Conservation (phyloP, 2,888 invertebrate species). For the Atethmia centrago region DNA sequence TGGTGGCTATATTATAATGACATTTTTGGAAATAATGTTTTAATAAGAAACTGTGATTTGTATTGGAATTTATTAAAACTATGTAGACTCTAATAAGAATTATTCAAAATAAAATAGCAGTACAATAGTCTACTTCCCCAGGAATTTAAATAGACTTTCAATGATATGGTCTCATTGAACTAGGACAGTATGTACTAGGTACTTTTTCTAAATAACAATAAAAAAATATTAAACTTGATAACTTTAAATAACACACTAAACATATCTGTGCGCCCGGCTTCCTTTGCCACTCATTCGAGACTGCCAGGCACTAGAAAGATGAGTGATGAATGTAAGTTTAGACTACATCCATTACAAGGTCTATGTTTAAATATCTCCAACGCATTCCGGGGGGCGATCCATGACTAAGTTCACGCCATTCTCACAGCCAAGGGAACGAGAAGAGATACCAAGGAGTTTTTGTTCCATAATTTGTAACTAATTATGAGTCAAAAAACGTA, state of each 20-base stretch:
- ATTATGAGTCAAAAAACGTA: constrained; percentile 79
- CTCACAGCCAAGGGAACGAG: constrained; percentile 49
- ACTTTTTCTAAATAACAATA: background rate
- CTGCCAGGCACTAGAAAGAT: constrained; percentile 20
- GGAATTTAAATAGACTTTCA: background rate
- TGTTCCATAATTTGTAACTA: constrained; percentile 84
- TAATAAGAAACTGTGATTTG: background rate
- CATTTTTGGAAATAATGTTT: background rate
- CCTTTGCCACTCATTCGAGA: constrained; percentile 8
- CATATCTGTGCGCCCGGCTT: background rate
- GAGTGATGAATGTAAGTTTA: constrained; percentile 46
- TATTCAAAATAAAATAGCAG: background rate
- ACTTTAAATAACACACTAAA: background rate
- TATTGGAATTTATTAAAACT: background rate
- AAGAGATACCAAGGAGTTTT: constrained; percentile 68
- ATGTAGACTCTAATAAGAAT: background rate
- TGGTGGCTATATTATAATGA: background rate
- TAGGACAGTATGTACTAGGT: too few relatives aligned
- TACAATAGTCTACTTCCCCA: background rate
- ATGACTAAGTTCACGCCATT: constrained; percentile 71
- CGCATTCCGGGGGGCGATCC: constrained; percentile 71
- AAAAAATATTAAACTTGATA: background rate
- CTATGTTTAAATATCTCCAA: constrained; percentile 63
- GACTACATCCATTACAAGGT: constrained; percentile 61
- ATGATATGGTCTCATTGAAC: background rate